Evolutionary conservation across 2,888 invertebrate genomes (phyloP), one percentile per base, ranked within the genome.

Genomic region (Temnothorax unifasciatus): DNA sequence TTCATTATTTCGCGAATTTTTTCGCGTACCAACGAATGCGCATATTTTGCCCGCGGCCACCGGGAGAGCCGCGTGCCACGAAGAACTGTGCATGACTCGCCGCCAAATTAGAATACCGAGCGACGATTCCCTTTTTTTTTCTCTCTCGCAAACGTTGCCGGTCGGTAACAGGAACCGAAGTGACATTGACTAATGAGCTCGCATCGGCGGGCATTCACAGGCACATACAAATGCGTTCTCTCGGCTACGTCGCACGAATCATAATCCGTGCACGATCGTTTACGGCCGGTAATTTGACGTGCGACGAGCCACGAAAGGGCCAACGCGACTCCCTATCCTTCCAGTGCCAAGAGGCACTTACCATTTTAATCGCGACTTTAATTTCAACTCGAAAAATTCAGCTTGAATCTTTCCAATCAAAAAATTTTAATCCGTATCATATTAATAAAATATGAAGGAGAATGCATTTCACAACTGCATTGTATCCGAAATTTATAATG

Each of bases 1-100:
- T 77, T 86, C 88, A 87, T 90, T 89, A 90, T 88, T 87, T 90
- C 74, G 47, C 44, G n/a, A 64, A 71, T 82, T 89, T 88, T 89
- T 85, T 87, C 69, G 34, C 79, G n/a, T 69, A 41, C 54, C 82
- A 87, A 74, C 85, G 74, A 85, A 87, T 85, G 90, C 88, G 86
- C 90, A 90, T 90, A 90, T 88, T 90, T 88, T 84, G 50, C 82
- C 54, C 73, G 68, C 59, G 64, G 59, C 59, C 59, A 57, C 34
- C 44, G 54, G 81, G 73, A 82, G 76, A 86, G 82, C 85, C 81
- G 77, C 82, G 83, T 82, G 83, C 76, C 71, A 44, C 81, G 69
- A 79, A 69, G 77, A 86, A 82, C 76, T 79, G 71, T 85, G 86
- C 85, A 86, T 86, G 86, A 87, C 85, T 87, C 85, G 81, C 86